Evolutionary conservation across 2,113 vertebrate species (phyloP), one percentile per base, ranked within the genome.

Genomic region (Anseranas semipalmata): DNA sequence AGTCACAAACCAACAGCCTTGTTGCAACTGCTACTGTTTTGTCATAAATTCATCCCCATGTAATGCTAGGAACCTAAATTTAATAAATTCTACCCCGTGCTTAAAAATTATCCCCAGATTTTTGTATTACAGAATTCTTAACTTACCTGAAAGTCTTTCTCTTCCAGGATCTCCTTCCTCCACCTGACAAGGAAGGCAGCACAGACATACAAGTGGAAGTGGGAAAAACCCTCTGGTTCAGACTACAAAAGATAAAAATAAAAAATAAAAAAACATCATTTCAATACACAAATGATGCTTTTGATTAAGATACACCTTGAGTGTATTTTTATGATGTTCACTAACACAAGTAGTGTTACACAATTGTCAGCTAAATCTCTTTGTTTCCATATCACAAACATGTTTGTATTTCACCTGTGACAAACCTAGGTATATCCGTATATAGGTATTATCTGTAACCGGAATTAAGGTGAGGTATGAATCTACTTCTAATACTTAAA

Each of bases 191-290:
- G 98, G 96, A 99, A 99, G 91, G 99, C 99, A 16, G 99, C 99
- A 39, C 99, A 99, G 66, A 99, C 99, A 12, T 99, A 99, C 83
- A 99, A 96, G 97, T 99, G 99, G 98, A 99, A 99, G 85, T 98
- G 99, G 72, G 99, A 99, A 98, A 99, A 99, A 41, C 99, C 99
- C 96, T 99, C 99, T 27, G 99, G 99, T 98, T 99, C 99, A 63
- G 99, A 99, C 99, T 99, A 88, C 52, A 75, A 92, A 80, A 90
- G 80, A 83, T 46, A 81, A 96, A 94, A 89, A 80, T 1, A 86
- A 3, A 58, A 66, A 70, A 39, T 50, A 33, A 48, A 45, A 35
- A 72, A 46, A 32, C 3, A 52, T 17, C 43, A 6, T 13, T 52
- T 96, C 32, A 96, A 46, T 32, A 72, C 4, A 72, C 4, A 33